Percentiles rank a stretch among this genome's conserved stretches.
Conservation (phyloP, 2,888 invertebrate genomes). For the Orthosia gothica region DNA sequence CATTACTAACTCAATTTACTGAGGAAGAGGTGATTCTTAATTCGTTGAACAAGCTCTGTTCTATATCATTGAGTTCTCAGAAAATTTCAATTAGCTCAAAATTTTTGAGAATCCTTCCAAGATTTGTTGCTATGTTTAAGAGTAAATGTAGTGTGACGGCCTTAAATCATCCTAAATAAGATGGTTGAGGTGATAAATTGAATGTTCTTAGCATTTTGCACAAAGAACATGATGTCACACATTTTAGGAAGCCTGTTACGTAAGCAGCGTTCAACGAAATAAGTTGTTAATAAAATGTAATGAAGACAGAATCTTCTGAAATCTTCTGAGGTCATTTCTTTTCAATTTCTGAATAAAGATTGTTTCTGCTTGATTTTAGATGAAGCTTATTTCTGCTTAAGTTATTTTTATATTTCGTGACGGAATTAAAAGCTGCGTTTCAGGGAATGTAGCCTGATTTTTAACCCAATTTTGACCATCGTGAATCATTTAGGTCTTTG, state of each 20-base stretch:
- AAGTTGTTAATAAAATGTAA: constrained; percentile 55
- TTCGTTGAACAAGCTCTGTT: constrained; percentile 66
- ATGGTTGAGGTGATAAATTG: constrained; percentile 67
- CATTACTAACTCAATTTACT: constrained; percentile 51
- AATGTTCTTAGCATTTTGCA: constrained; percentile 57
- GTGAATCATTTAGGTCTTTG: not conserved
- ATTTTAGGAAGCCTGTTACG: constrained; percentile 63
- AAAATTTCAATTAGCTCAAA: constrained; percentile 53
- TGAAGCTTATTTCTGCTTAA: constrained; percentile 37
- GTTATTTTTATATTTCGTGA: constrained; percentile 40
- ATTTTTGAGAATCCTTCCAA: constrained; percentile 46
- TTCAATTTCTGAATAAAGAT: constrained; percentile 44
- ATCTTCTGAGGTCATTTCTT: constrained; percentile 44
- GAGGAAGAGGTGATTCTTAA: constrained; percentile 44
- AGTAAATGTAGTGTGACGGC: constrained; percentile 60
- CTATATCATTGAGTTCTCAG: constrained; percentile 64
- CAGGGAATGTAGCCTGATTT: constrained; percentile 3
- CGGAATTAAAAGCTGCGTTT: constrained; percentile 20
- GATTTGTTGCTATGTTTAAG: constrained; percentile 61
- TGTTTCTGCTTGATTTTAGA: constrained; percentile 23
- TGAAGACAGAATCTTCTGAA: constrained; percentile 16
- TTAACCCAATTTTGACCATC: not conserved
- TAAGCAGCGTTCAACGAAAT: constrained; percentile 58
- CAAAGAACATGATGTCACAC: constrained; percentile 62
- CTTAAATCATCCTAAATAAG: constrained; percentile 72